Evolutionary conservation across 2,888 invertebrate species (phyloP).

Genomic region (Leptinotarsa juncta): DNA sequence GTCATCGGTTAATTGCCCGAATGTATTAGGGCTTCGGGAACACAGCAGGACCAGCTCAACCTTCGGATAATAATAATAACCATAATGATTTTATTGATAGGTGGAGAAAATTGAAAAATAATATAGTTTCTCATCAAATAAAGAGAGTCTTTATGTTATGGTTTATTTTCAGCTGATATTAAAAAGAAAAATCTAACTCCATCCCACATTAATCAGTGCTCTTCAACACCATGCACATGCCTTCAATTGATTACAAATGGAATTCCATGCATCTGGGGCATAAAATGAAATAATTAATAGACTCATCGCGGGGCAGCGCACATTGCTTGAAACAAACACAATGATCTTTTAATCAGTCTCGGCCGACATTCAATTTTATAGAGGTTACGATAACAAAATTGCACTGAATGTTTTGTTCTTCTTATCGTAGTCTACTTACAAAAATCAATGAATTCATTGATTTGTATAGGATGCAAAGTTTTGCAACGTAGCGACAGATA

Average conservation of each 20-base stretch:
- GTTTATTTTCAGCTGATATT: no score
- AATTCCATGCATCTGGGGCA: constrained; percentile 22
- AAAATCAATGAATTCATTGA: constrained; percentile 13
- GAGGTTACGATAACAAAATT: constrained; percentile 14
- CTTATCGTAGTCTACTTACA: constrained; percentile 16
- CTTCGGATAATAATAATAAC: no score
- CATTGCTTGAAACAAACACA: constrained; percentile 18
- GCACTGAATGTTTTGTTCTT: constrained; percentile 4
- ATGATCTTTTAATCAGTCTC: constrained; percentile 19
- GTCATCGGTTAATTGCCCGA: no score
- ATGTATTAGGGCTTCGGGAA: no score
- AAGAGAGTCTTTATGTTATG: no score
- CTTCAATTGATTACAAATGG: constrained; percentile 13
- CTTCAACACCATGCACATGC: not conserved
- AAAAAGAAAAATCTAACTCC: no score
- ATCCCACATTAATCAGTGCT: not conserved
- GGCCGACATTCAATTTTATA: constrained; percentile 17
- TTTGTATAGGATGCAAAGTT: not conserved
- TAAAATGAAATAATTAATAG: constrained; percentile 17
- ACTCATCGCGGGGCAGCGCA: constrained; percentile 13
- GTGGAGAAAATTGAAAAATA: no score
- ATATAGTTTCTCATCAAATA: no score
- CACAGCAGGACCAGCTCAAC: no score
- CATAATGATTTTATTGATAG: no score
- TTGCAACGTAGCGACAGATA: not conserved